Evolutionary conservation across 2,113 vertebrate genomes (phyloP).

Genomic region (Melanocharis versteri): DNA sequence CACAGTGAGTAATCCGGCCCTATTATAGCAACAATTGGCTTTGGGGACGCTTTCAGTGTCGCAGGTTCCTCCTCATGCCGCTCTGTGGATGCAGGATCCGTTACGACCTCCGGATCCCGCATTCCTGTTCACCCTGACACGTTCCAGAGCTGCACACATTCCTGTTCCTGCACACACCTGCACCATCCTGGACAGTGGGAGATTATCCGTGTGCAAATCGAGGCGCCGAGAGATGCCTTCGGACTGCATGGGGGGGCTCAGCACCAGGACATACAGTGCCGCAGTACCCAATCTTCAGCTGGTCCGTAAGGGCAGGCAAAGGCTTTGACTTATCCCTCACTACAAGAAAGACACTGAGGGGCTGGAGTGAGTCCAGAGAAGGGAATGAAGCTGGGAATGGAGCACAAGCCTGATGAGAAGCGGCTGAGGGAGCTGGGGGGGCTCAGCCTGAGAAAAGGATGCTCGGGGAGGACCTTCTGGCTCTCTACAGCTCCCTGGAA

Average conservation of each 20-base stretch:
- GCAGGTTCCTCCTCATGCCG: background rate
- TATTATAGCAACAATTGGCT: background rate
- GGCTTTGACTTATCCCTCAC: background rate
- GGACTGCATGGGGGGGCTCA: background rate
- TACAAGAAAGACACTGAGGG: background rate
- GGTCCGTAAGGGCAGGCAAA: background rate
- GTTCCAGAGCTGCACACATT: background rate
- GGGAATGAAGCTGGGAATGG: background rate
- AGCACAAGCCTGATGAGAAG: background rate
- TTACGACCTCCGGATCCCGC: background rate
- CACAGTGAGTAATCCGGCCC: constrained; percentile 8
- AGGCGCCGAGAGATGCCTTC: background rate
- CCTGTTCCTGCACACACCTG: background rate
- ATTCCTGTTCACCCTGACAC: background rate
- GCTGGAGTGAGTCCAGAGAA: background rate
- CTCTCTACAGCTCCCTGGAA: background rate
- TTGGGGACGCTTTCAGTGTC: background rate
- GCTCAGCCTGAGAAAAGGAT: background rate
- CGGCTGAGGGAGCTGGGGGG: background rate
- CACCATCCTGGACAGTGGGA: fast-evolving
- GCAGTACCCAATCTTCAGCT: no score
- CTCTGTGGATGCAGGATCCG: background rate
- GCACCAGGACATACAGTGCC: fast-evolving
- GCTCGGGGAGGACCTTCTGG: background rate
- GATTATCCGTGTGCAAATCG: fast-evolving